These are phyloP conservation scores for Tylochromis polylepis DNA, from an alignment of 2,113 vertebrate genomes.

Conservation along the genomic window DNA sequence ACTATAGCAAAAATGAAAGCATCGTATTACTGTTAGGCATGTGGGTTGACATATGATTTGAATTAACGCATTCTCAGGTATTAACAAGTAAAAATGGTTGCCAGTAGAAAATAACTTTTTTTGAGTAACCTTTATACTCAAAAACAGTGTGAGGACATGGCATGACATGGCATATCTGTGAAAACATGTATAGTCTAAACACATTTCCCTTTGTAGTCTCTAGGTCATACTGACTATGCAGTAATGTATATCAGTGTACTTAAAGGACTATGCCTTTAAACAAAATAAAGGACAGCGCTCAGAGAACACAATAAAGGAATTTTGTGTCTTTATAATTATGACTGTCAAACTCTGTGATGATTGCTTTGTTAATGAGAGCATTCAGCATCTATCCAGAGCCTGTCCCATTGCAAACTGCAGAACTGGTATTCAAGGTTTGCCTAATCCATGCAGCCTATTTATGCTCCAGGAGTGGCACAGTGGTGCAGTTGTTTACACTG, in stretches of 20 bases:
- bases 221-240: not conserved
- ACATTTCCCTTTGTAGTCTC: not conserved
- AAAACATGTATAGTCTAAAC: not conserved
- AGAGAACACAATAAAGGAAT: not conserved
- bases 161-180: not conserved
- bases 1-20: not conserved
- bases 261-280: not conserved
- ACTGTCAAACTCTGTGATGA: not conserved
- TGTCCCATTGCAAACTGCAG: not conserved
- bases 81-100: not conserved
- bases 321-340: not conserved
- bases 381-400: not conserved
- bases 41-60: not conserved
- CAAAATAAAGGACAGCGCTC: not conserved
- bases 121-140: not conserved
- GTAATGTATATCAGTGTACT: not conserved
- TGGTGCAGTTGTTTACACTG: not conserved
- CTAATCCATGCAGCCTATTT: not conserved
- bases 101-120: not conserved
- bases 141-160: not conserved
- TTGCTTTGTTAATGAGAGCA: not conserved
- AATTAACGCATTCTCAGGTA: not conserved
- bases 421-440: not conserved
- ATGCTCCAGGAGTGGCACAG: not conserved
- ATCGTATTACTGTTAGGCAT: not conserved